Percentiles rank a stretch among this genome's conserved stretches.
phyloP scores from a whole-genome alignment of 2,113 vertebrate genomes.

The Agapornis roseicollis region DNA sequence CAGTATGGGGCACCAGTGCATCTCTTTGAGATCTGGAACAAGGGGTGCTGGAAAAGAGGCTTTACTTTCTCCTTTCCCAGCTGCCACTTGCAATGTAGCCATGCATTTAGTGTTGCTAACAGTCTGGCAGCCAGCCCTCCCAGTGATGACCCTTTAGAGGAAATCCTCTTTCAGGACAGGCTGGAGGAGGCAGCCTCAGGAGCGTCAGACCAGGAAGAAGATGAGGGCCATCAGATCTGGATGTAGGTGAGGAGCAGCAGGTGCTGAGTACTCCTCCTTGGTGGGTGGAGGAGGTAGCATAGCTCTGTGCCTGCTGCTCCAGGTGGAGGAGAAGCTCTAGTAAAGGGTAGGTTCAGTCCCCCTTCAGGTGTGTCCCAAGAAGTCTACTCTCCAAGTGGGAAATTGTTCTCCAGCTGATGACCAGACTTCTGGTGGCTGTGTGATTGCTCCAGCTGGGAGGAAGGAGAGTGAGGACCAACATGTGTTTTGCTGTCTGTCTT shows the following conservation, averaged over 20 bases:
- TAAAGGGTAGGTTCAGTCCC: neutral
- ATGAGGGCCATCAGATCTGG: rapidly evolving
- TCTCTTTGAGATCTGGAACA: too few relatives aligned
- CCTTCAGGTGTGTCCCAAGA: neutral
- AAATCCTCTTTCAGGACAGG: neutral
- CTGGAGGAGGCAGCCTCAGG: neutral
- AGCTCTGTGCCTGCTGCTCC: rapidly evolving
- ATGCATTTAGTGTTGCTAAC: rapidly evolving
- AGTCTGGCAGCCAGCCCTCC: neutral
- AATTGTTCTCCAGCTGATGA: rapidly evolving
- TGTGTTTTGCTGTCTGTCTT: neutral
- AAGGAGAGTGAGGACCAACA: neutral
- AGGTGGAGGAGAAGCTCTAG: neutral
- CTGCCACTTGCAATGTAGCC: rapidly evolving
- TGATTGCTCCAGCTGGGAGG: neutral
- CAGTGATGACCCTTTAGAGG: neutral
- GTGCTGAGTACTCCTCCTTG: neutral
- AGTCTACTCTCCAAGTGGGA: rapidly evolving
- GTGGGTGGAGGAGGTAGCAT: neutral
- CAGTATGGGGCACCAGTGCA: rapidly evolving
- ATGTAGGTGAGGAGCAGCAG: neutral
- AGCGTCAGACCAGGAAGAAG: neutral
- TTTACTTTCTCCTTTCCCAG: rapidly evolving
- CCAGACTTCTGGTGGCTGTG: rapidly evolving
- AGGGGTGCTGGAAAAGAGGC: neutral